These are phyloP conservation scores for Sarcophaga carnaria DNA, from an alignment of 2,888 invertebrate species.

Conservation along the genomic window DNA sequence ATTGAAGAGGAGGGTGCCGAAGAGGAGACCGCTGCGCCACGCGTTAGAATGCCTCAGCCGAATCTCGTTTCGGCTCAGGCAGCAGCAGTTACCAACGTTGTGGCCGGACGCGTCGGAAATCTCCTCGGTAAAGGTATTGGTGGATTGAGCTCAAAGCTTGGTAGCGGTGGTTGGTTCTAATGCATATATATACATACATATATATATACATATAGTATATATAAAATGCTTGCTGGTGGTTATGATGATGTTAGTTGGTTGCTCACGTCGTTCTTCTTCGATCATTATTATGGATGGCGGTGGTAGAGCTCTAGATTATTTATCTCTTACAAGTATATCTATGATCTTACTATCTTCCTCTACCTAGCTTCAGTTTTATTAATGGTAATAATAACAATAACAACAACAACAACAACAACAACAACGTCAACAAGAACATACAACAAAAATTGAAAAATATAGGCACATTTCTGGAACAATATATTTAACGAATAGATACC, in stretches of 20 bases:
- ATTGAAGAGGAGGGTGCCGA: slow-evolving; percentile 76
- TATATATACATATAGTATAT: not conserved
- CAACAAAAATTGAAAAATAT: slow-evolving; percentile 59
- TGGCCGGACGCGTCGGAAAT: slow-evolving; percentile 93
- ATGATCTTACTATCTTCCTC: slow-evolving; percentile 18
- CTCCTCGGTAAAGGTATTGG: slow-evolving; percentile 95
- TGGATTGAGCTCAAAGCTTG: slow-evolving; percentile 93
- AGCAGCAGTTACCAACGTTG: slow-evolving; percentile 79
- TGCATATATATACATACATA: slow-evolving; percentile 11
- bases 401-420: slow-evolving; percentile 42
- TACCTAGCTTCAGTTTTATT: slow-evolving; percentile 51
- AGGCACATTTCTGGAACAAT: slow-evolving; percentile 68
- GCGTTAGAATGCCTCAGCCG: slow-evolving; percentile 76
- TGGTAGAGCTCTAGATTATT: slow-evolving; percentile 41
- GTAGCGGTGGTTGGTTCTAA: slow-evolving; percentile 94
- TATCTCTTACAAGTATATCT: slow-evolving; percentile 3
- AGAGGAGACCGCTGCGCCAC: slow-evolving; percentile 75
- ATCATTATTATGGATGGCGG: slow-evolving; percentile 16
- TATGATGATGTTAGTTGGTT: slow-evolving; percentile 44
- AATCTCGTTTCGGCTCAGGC: slow-evolving; percentile 79
- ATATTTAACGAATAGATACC: slow-evolving; percentile 68
- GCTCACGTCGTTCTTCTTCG: not conserved
- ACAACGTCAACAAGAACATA: slow-evolving; percentile 6
- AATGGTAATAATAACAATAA: slow-evolving; percentile 13
- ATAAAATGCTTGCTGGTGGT: slow-evolving; percentile 43